These are phyloP conservation scores for Camelus dromedarius DNA, from an alignment of 2,113 vertebrate genomes.

Conservation along the genomic window DNA sequence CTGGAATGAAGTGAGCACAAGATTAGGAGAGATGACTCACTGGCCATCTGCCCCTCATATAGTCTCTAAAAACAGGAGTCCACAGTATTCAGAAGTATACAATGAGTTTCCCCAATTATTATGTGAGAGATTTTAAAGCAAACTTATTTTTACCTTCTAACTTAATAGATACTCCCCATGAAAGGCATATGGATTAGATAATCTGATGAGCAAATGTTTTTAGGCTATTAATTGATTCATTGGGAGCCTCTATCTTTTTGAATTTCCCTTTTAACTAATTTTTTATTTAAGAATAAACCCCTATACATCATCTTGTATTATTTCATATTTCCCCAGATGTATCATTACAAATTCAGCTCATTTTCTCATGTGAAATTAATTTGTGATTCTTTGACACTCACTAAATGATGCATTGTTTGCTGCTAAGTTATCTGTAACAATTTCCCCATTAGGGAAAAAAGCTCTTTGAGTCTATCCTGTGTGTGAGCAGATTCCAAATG, in stretches of 20 bases:
- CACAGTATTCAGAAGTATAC: not conserved
- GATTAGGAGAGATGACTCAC: not conserved
- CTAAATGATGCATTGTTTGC: slow-evolving; percentile 73
- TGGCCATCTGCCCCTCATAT: not conserved
- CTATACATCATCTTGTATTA: slow-evolving; percentile 45
- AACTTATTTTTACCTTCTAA: not conserved
- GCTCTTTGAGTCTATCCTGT: slow-evolving; percentile 50
- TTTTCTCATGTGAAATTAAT: slow-evolving; percentile 74
- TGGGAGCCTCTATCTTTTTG: slow-evolving; percentile 15
- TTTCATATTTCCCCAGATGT: slow-evolving; percentile 64
- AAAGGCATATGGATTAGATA: not conserved
- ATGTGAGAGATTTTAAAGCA: not conserved
- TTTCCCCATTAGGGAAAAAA: slow-evolving; percentile 61
- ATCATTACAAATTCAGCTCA: slow-evolving; percentile 51
- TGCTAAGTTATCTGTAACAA: slow-evolving; percentile 71
- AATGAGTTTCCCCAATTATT: not conserved
- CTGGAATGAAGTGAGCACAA: not conserved
- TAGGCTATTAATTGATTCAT: slow-evolving; percentile 15
- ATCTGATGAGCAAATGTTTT: slow-evolving; percentile 56
- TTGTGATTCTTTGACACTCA: slow-evolving; percentile 65
- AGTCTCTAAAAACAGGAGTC: not conserved
- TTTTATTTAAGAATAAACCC: slow-evolving; percentile 56
- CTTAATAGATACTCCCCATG: not conserved
- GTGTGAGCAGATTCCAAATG: slow-evolving; percentile 62
- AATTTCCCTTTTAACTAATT: slow-evolving; percentile 52